phyloP scores from a whole-genome alignment of 2,113 vertebrate species.

The Cryptoleucopteryx plumbea region DNA sequence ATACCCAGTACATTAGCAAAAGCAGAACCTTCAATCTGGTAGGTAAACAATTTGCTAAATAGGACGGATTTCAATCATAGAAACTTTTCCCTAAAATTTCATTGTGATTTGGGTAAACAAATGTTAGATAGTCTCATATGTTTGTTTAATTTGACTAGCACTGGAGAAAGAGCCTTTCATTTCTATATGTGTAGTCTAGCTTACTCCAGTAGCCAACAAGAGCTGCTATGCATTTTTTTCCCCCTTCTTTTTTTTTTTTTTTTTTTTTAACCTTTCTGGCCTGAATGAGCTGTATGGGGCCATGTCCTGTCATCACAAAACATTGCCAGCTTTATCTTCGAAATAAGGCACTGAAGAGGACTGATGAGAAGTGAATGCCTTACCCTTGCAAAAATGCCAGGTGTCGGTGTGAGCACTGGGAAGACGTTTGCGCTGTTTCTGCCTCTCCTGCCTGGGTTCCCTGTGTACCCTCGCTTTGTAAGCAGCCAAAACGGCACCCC shows the following conservation, averaged over 20 bases:
- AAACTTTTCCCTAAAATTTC: background rate
- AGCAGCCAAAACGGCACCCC: background rate
- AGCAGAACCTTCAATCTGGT: background rate
- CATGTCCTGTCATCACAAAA: background rate
- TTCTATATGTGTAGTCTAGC: rapidly evolving
- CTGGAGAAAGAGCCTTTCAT: background rate
- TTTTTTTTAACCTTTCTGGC: background rate
- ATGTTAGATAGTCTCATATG: background rate
- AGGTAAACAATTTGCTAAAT: background rate
- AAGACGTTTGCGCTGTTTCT: background rate
- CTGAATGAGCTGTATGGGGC: background rate
- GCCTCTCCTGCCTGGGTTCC: background rate
- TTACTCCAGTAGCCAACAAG: background rate
- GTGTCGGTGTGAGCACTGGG: rapidly evolving
- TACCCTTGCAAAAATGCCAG: background rate
- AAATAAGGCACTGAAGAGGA: background rate
- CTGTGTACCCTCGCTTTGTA: rapidly evolving
- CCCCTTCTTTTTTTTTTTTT: no score
- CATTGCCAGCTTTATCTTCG: background rate
- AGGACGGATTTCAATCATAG: background rate
- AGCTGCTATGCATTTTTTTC: background rate
- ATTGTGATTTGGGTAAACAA: background rate
- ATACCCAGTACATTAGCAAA: background rate
- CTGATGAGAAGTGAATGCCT: background rate
- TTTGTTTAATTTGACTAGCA: background rate